These are phyloP conservation scores for Semibalanus balanoides DNA, from an alignment of 1,140 invertebrate genomes.

Conservation along the genomic window DNA sequence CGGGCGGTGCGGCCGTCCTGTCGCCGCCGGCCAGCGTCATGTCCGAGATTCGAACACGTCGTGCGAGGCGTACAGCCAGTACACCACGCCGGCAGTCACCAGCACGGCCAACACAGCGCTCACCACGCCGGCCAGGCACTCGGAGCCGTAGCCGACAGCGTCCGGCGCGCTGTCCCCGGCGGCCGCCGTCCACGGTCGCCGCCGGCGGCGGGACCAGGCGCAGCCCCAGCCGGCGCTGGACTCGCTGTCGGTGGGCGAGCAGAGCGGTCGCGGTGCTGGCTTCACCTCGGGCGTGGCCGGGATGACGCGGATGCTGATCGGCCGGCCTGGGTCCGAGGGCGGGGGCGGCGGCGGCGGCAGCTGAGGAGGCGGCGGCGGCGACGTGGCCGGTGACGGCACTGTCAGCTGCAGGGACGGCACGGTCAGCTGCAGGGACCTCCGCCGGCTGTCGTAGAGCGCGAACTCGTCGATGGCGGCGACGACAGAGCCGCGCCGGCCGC, in stretches of 20 bases:
- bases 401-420: background rate
- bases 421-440: background rate
- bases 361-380: background rate
- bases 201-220: background rate
- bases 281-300: background rate
- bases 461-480: background rate
- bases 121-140: constrained; percentile 2
- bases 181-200: background rate
- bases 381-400: background rate
- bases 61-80: constrained; percentile 1
- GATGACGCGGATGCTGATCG: background rate
- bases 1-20: no score
- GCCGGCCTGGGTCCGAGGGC: background rate
- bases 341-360: background rate
- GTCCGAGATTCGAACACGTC: background rate
- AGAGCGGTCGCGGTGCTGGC: background rate
- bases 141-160: background rate
- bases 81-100: background rate
- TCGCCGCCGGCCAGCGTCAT: no score
- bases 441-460: background rate
- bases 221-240: background rate
- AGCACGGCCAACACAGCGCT: background rate
- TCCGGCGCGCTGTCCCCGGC: background rate
- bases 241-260: background rate
- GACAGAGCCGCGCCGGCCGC: background rate